These are phyloP conservation scores for Catocala fraxini DNA, from an alignment of 2,888 invertebrate genomes.

Conservation along the genomic window DNA sequence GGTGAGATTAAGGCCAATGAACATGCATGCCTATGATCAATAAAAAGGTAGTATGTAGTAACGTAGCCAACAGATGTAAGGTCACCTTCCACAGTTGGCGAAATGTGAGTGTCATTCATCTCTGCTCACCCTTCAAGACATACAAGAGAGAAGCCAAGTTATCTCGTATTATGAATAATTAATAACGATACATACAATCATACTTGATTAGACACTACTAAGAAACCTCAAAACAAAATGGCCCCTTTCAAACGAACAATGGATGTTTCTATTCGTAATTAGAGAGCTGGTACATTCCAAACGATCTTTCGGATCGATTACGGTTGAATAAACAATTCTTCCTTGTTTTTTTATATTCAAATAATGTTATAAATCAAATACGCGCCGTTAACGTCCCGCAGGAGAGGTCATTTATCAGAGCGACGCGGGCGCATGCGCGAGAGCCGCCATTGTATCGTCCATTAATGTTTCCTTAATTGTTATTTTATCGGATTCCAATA, in stretches of 20 bases:
- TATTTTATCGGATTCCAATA: slow-evolving; percentile 84
- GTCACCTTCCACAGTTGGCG: too few relatives aligned
- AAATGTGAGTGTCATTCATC: too few relatives aligned
- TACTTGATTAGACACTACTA: slow-evolving; percentile 35
- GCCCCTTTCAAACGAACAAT: slow-evolving; percentile 60
- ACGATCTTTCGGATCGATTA: slow-evolving; percentile 81
- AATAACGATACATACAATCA: slow-evolving; percentile 37
- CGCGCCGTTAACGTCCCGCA: slow-evolving; percentile 76
- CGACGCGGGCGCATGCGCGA: slow-evolving; percentile 70
- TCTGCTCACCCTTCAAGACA: too few relatives aligned
- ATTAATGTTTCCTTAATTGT: slow-evolving; percentile 84
- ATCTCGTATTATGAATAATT: slow-evolving; percentile 35
- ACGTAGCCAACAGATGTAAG: too few relatives aligned
- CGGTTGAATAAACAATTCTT: slow-evolving; percentile 81
- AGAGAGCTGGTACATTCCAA: slow-evolving; percentile 74
- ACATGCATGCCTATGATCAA: too few relatives aligned
- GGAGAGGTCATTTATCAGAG: slow-evolving; percentile 81
- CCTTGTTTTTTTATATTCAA: slow-evolving; percentile 73
- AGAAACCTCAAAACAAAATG: slow-evolving; percentile 45
- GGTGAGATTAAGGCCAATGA: too few relatives aligned
- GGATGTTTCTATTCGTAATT: slow-evolving; percentile 68
- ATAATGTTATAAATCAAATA: slow-evolving; percentile 86
- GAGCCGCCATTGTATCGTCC: slow-evolving; percentile 74
- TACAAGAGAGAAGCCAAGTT: not conserved
- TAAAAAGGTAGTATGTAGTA: too few relatives aligned